Evolutionary conservation across 1,140 invertebrate genomes (phyloP), one percentile per base, ranked within the genome.

Genomic region (Olivierus martensii): DNA sequence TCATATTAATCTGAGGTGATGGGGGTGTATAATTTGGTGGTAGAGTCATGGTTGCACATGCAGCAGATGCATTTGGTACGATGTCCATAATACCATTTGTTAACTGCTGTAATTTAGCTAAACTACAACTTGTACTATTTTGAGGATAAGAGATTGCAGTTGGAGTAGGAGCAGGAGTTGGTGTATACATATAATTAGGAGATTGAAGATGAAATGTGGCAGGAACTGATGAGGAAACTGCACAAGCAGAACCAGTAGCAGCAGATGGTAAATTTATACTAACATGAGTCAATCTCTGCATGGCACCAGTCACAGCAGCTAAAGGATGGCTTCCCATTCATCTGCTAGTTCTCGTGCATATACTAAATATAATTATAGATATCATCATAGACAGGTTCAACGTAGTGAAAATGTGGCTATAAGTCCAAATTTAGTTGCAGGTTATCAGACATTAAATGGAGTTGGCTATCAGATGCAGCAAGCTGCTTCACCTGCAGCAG

Each of bases 41-140:
- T 17, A 73, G 71, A 6, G 73, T 75, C 61, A 72, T 71, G 0
- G 79, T 78, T 21, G 62, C 65, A 18, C 80, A 82, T 61, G 81
- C 80, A n/a, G 50, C 49, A n/a, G n/a, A n/a, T n/a, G n/a, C n/a
- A 47, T 76, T 81, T 0, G 78, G 78, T 45, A 79, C 73, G 19
- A 67, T 61, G 18, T 71, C 69, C 72, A 79, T 81, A 59, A 83
- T 85, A 3, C 83, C 83, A 65, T 86, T 87, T 0, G 86, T 86
- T 3, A 90, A 67, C 59, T 89, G 84, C 63, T 85, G 84, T n/a
- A 90, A 67, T 64, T 87, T 87, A 38, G 83, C 79, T 11, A 90
- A 67, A 59, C 81, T 85, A 61, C 82, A 85, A 22, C 74, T 69
- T 7, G 74, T 65, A 52, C 67, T 66, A 19, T 58, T 62, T 18